phyloP scores from a whole-genome alignment of 2,113 vertebrate species.

The Caranx ignobilis region DNA sequence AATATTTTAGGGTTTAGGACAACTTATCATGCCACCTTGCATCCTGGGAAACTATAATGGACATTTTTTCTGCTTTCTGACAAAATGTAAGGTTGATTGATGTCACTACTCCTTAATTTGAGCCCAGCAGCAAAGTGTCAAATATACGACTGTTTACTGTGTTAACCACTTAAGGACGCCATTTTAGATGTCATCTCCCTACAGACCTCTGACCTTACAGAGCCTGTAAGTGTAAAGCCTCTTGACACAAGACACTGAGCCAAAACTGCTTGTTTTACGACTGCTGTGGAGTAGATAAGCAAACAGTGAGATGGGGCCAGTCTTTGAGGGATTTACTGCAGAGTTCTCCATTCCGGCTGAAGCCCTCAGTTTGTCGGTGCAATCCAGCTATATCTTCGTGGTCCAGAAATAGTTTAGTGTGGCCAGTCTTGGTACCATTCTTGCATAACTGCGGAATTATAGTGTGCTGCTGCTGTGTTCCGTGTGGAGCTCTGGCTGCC shows the following conservation, averaged over 20 bases:
- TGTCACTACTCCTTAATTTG: neutral
- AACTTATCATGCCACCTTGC: too few species aligned
- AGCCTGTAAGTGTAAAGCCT: neutral
- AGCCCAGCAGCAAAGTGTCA: neutral
- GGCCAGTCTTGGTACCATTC: constrained; percentile 59
- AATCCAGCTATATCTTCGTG: constrained; percentile 3
- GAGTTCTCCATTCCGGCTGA: constrained; percentile 31
- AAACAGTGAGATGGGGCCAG: constrained; percentile 32
- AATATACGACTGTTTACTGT: neutral
- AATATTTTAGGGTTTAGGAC: too few species aligned
- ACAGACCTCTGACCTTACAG: neutral
- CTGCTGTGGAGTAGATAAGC: constrained; percentile 15
- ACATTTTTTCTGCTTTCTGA: neutral
- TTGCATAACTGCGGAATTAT: constrained; percentile 65
- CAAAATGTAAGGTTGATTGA: neutral
- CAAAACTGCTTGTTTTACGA: constrained; percentile 35
- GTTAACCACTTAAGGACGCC: neutral
- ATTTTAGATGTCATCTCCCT: neutral
- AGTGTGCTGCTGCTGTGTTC: constrained; percentile 50
- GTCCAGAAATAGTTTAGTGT: constrained; percentile 70
- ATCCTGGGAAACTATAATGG: neutral
- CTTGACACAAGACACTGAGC: constrained; percentile 23
- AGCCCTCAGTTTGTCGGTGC: constrained; percentile 29
- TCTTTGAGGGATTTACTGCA: neutral
- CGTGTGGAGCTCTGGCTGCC: constrained; percentile 29